A percentile compares a stretch with the other conserved stretches of the same genome.
phyloP scores from a whole-genome alignment of 1,140 invertebrate genomes.

The Lordiphosa clarofinis region DNA sequence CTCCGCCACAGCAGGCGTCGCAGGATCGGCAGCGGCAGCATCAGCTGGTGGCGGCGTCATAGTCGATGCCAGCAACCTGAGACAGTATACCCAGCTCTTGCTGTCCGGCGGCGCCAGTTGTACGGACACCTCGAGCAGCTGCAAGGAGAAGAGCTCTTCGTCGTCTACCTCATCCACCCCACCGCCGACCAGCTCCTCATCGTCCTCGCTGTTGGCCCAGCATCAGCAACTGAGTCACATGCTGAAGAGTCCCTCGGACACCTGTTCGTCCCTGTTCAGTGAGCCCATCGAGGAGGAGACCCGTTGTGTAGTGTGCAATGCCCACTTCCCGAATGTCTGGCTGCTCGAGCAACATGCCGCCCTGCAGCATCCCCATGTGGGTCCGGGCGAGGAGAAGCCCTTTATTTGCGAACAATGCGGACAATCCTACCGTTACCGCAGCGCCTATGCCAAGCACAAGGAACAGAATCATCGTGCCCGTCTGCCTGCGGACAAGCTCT shows the following conservation, averaged over 20 bases:
- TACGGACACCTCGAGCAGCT: conserved; percentile 60
- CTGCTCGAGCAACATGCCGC: conserved; percentile 89
- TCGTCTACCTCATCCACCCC: conserved; percentile 79
- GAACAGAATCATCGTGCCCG: conserved; percentile 93
- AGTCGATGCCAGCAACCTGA: conserved; percentile 52
- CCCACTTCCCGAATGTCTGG: conserved; percentile 90
- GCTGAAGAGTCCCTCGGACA: conserved; percentile 74
- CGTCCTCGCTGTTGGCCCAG: conserved; percentile 48
- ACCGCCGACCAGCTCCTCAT: conserved; percentile 37
- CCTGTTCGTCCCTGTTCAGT: conserved; percentile 74
- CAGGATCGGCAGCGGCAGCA: conserved; percentile 1
- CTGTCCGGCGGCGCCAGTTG: conserved; percentile 49
- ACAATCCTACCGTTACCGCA: conserved; percentile 92
- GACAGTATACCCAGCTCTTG: conserved; percentile 67
- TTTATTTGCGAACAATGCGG: conserved; percentile 95
- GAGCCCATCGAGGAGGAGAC: conserved; percentile 79
- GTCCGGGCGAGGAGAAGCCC: conserved; percentile 88
- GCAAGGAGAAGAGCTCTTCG: conserved; percentile 79
- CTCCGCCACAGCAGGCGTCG: conserved; percentile 3
- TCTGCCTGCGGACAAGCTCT: conserved; percentile 91
- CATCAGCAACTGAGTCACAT: conserved; percentile 70
- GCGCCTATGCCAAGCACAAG: conserved; percentile 92
- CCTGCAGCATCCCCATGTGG: conserved; percentile 85
- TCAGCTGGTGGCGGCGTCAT: conserved; percentile 35
- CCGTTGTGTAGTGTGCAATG: conserved; percentile 87